Conservation (phyloP, 2,888 invertebrate genomes). For the Cryptus armator region DNA sequence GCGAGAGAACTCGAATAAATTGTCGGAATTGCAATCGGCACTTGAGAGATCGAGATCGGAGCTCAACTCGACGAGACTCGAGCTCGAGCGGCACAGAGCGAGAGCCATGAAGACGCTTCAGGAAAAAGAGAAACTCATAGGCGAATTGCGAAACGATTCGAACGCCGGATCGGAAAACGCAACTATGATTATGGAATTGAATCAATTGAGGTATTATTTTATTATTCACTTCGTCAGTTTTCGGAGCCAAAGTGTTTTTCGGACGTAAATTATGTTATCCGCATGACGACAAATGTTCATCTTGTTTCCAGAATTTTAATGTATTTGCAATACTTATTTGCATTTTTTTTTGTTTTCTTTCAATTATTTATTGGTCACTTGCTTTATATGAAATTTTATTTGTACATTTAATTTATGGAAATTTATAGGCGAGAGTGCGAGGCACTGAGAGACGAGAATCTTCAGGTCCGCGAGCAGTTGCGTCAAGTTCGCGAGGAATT, state of each 20-base stretch:
- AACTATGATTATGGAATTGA: constrained; percentile 88
- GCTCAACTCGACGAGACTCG: constrained; percentile 84
- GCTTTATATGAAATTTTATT: too few species aligned
- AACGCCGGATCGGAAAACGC: constrained; percentile 78
- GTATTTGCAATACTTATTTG: too few species aligned
- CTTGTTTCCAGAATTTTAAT: too few species aligned
- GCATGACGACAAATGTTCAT: too few species aligned
- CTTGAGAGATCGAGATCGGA: constrained; percentile 80
- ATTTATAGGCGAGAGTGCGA: constrained; percentile 86
- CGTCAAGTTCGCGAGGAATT: constrained; percentile 85
- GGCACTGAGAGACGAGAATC: constrained; percentile 87
- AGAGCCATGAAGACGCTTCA: constrained; percentile 92
- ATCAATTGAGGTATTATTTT: constrained; percentile 86
- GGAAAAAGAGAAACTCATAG: constrained; percentile 91
- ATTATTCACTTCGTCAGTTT: too few species aligned
- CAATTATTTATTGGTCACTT: too few species aligned
- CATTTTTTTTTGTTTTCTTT: too few species aligned
- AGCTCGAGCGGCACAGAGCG: constrained; percentile 92
- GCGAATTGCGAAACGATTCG: constrained; percentile 86
- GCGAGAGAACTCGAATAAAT: constrained; percentile 83
- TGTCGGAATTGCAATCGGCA: constrained; percentile 82
- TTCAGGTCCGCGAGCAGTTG: constrained; percentile 85
- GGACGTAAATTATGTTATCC: too few species aligned
- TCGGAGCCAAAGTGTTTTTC: too few species aligned
- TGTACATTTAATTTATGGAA: background rate